Base-by-base conservation (phyloP, 1,140 invertebrate genomes). In the Euura lappo region DNA sequence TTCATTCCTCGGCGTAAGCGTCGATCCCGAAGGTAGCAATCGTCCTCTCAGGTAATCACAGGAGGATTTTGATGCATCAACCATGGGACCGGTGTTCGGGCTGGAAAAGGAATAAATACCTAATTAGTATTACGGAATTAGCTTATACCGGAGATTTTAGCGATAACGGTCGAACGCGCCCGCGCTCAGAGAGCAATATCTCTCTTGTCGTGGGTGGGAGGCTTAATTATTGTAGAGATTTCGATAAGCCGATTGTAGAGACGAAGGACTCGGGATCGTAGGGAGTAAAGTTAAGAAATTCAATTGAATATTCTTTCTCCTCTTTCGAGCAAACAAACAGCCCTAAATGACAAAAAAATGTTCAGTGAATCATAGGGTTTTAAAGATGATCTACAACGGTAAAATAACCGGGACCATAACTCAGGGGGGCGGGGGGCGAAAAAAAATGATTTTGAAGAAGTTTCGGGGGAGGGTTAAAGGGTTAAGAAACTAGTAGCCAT, bases 401-500 rank as follows among this genome's bases (percentile, higher is more conserved):
- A 28, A 28, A 28, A 28, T 28, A 28, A 28, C 28, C 28, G 28
- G 28, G 28, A 28, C 28, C 28, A 28, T 28, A 28, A 28, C 28
- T 28, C 28, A 28, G 28, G 1, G 28, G 28, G 28, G 28, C 28
- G 28, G n/a, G n/a, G n/a, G n/a, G n/a, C n/a, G n/a, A n/a, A 28
- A 28, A 28, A 28, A 28, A 28, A 28, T 28, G 28, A 1, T 28
- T 28, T 28, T 28, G 28, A 28, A 28, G 28, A 28, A 28, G 28
- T 28, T 28, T 28, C 75, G 73, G 73, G 76, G 74, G 74, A 74
- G 78, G 71, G 72, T 65, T 66, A 64, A 78, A 71, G 70, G 76
- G 72, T n/a, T 8, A 60, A 60, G 51, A 60, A 60, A 60, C 51
- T 60, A 60, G 51, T 60, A 73, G 71, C 77, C 80, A 81, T 83